phyloP scores from a whole-genome alignment of 2,888 invertebrate genomes.

The Tiliacea citrago region DNA sequence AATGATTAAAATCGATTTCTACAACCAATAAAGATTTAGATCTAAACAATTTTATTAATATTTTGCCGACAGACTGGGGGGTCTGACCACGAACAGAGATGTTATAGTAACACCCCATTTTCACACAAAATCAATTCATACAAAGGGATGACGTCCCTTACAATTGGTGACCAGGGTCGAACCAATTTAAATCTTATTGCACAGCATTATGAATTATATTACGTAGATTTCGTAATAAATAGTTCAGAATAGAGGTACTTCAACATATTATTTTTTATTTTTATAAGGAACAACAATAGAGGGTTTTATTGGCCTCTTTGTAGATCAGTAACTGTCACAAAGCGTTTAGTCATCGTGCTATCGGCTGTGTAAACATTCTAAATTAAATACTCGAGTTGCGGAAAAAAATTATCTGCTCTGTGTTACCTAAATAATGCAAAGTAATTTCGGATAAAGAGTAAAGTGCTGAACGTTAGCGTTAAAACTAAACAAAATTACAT shows the following conservation, averaged over 20 bases:
- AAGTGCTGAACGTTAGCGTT: not conserved
- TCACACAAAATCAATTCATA: constrained; percentile 73
- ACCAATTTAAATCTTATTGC: constrained; percentile 62
- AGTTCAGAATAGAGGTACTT: constrained; percentile 69
- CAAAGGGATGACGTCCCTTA: constrained; percentile 69
- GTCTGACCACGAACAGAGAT: constrained; percentile 75
- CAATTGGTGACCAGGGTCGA: not conserved
- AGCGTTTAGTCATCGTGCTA: constrained; percentile 81
- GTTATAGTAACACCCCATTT: constrained; percentile 75
- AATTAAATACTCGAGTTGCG: constrained; percentile 67
- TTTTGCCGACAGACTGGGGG: constrained; percentile 71
- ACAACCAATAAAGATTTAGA: constrained; percentile 5
- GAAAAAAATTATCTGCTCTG: constrained; percentile 22
- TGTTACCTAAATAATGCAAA: constrained; percentile 1
- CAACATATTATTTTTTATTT: constrained; percentile 79
- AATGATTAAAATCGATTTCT: not conserved
- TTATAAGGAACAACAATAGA: constrained; percentile 82
- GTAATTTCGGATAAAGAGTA: not conserved
- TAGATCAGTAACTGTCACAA: constrained; percentile 85
- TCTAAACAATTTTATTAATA: constrained; percentile 42
- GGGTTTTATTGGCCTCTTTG: constrained; percentile 87
- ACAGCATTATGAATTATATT: constrained; percentile 58
- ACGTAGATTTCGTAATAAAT: constrained; percentile 36
- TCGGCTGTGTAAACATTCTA: constrained; percentile 85
- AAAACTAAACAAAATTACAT: not conserved